Conservation (phyloP, 37 sponge, comb jelly and placozoan genomes). For the Agelas oroides region DNA sequence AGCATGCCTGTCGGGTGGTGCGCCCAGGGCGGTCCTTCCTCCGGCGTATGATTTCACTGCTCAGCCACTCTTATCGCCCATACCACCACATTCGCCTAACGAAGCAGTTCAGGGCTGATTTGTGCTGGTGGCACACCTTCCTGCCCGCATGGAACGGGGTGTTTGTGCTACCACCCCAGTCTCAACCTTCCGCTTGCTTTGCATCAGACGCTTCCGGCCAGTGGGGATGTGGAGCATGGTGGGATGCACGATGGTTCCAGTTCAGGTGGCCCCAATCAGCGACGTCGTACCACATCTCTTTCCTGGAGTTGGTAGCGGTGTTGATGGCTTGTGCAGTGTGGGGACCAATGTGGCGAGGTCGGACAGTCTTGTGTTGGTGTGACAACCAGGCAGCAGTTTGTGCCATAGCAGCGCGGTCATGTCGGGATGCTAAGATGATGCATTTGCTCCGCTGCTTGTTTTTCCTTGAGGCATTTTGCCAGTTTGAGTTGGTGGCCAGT, state of each 20-base stretch:
- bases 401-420: no score
- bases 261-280: constrained; percentile 6
- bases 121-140: no score
- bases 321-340: constrained; percentile 40
- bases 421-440: constrained; percentile 11
- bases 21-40: constrained; percentile 30
- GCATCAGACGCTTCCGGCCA: constrained; percentile 54
- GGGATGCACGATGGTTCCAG: constrained; percentile 49
- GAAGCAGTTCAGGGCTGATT: no score
- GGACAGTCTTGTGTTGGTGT: background rate
- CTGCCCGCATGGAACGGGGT: no score
- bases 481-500: background rate
- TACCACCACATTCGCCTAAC: no score
- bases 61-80: no score
- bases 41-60: constrained; percentile 25
- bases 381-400: no score
- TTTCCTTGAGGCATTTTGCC: constrained; percentile 39
- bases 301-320: constrained; percentile 52
- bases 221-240: constrained; percentile 72
- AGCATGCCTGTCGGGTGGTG: constrained; percentile 31
- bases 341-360: constrained; percentile 23
- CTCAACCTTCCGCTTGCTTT: background rate
- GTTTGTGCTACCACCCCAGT: no score
- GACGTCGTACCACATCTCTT: constrained; percentile 3
- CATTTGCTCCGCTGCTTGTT: constrained; percentile 31